Percentiles rank a stretch among this genome's conserved stretches.
phyloP scores from a whole-genome alignment of 2,888 invertebrate species.

The Rugalucina vietnamica region DNA sequence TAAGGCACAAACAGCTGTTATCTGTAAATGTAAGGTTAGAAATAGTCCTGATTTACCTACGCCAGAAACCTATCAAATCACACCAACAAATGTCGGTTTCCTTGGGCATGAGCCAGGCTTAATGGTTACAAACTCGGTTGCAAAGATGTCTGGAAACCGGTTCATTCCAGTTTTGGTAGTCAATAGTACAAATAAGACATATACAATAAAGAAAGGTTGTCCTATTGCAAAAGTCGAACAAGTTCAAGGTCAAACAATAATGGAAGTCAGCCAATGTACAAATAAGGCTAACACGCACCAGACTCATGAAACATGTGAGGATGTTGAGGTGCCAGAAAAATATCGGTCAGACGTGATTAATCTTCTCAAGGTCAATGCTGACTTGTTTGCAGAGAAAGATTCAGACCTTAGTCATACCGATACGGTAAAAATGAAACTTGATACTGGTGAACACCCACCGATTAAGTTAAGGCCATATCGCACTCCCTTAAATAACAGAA shows the following conservation, averaged over 20 bases:
- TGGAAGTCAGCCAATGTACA: background rate
- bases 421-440: slow-evolving; percentile 34
- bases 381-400: slow-evolving; percentile 46
- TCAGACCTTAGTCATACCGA: slow-evolving; percentile 38
- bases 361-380: slow-evolving; percentile 23
- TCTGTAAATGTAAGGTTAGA: background rate
- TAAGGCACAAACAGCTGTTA: slow-evolving; percentile 11
- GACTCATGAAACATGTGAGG: background rate
- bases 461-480: slow-evolving; percentile 29
- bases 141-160: background rate
- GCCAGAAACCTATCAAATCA: background rate
- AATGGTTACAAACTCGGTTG: slow-evolving; percentile 5
- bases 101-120: slow-evolving; percentile 8
- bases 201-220: background rate
- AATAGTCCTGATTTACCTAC: background rate
- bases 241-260: background rate
- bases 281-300: background rate
- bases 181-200: slow-evolving; percentile 26
- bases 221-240: slow-evolving; percentile 1
- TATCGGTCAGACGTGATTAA: background rate
- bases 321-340: slow-evolving; percentile 17
- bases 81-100: slow-evolving; percentile 5
- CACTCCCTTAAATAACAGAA: slow-evolving; percentile 25
- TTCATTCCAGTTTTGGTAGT: slow-evolving; percentile 7
- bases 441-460: slow-evolving; percentile 16